Percentiles rank a stretch among this genome's conserved stretches.
phyloP scores from a whole-genome alignment of 92 coral and sea anemone species.

The Paragorgia papillata region DNA sequence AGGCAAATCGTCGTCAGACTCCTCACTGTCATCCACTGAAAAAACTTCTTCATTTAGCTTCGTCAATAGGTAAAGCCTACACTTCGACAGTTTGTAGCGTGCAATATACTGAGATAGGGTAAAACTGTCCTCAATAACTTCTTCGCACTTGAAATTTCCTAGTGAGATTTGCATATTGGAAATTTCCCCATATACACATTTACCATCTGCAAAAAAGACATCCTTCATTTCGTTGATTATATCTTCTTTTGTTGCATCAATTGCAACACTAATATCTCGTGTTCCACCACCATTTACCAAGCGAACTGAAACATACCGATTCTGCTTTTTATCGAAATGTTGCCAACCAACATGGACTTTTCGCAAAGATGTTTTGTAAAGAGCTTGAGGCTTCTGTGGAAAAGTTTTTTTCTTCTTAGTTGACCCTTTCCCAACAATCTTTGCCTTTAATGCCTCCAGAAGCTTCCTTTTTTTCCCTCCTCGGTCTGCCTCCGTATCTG shows the following conservation, averaged over 20 bases:
- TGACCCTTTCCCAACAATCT: not conserved
- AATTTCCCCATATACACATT: constrained; percentile 48
- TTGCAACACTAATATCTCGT: constrained; percentile 37
- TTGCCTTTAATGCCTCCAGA: not conserved
- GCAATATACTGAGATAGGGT: constrained; percentile 45
- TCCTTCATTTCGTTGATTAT: constrained; percentile 40
- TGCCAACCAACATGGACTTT: constrained; percentile 47
- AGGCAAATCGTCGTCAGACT: not conserved
- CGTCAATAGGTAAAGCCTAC: constrained; percentile 61
- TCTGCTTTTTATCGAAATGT: constrained; percentile 44
- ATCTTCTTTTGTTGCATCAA: constrained; percentile 41
- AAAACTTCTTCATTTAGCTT: not conserved
- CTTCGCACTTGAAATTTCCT: constrained; percentile 52
- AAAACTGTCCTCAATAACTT: constrained; percentile 32
- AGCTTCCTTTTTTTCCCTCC: constrained; percentile 6
- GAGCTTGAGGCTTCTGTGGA: not conserved
- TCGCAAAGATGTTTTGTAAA: not conserved
- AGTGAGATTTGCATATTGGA: constrained; percentile 43
- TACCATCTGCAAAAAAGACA: constrained; percentile 60
- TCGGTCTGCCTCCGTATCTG: not conserved
- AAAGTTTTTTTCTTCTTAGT: constrained; percentile 27
- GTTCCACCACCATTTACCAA: constrained; percentile 59
- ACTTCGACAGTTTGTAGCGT: constrained; percentile 49
- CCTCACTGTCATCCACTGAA: constrained; percentile 9
- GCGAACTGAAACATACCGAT: constrained; percentile 50